Evolutionary conservation across 2,888 invertebrate species (phyloP).

Genomic region (Leucophora obtusa): DNA sequence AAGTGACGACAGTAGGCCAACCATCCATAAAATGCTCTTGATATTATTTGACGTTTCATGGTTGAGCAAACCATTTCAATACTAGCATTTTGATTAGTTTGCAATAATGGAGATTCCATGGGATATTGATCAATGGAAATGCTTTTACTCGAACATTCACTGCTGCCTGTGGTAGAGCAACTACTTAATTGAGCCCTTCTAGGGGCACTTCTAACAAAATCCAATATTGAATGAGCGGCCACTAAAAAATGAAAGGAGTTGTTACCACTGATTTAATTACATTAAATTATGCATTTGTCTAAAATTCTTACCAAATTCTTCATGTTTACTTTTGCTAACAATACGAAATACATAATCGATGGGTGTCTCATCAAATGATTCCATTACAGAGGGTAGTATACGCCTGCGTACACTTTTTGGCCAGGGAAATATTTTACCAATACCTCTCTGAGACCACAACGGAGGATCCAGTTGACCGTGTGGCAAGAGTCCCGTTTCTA

Average conservation of each 20-base stretch:
- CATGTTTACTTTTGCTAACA: constrained; percentile 86
- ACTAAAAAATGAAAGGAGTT: constrained; percentile 78
- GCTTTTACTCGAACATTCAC: constrained; percentile 82
- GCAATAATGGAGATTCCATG: constrained; percentile 73
- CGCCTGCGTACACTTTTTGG: constrained; percentile 82
- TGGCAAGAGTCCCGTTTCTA: constrained; percentile 91
- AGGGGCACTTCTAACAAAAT: constrained; percentile 79
- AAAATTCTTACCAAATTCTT: constrained; percentile 83
- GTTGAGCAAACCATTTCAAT: constrained; percentile 92
- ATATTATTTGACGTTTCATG: constrained; percentile 96
- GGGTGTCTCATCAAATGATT: constrained; percentile 81
- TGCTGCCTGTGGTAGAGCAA: constrained; percentile 83
- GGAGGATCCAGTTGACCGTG: constrained; percentile 96
- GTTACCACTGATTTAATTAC: not conserved
- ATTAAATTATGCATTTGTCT: not conserved
- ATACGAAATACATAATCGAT: constrained; percentile 94
- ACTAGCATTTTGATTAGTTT: constrained; percentile 80
- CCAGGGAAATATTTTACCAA: constrained; percentile 82
- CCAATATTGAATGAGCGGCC: constrained; percentile 85
- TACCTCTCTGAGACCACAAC: constrained; percentile 93
- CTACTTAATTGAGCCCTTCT: constrained; percentile 81
- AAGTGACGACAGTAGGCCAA: constrained; percentile 95
- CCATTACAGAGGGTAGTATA: constrained; percentile 84
- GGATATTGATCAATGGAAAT: constrained; percentile 79
- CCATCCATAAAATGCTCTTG: constrained; percentile 98